These are phyloP conservation scores for Paradoxurus hermaphroditus DNA, from an alignment of 2,113 vertebrate genomes.

Conservation along the genomic window DNA sequence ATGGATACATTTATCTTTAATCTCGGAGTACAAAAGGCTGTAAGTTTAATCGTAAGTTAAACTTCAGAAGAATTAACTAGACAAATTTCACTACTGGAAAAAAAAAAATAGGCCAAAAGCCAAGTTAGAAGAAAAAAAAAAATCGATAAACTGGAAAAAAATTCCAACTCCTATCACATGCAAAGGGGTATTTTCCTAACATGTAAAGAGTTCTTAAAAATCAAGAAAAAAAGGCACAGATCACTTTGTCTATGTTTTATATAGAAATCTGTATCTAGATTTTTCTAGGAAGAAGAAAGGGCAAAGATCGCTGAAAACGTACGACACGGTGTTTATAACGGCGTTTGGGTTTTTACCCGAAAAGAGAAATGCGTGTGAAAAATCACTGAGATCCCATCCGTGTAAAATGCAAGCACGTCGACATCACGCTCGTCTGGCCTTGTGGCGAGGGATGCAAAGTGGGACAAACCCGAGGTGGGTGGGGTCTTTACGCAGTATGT, in stretches of 20 bases:
- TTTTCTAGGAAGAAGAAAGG: not conserved
- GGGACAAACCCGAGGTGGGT: not conserved
- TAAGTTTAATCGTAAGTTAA: no score
- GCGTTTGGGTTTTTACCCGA: not conserved
- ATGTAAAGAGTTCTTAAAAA: not conserved
- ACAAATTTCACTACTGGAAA: not conserved
- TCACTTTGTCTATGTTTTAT: no score
- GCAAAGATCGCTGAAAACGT: not conserved
- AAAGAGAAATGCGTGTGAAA: not conserved
- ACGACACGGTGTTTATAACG: not conserved
- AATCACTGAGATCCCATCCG: not conserved
- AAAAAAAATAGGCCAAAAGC: not conserved
- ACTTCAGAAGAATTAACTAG: not conserved
- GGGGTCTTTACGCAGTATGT: fast-evolving
- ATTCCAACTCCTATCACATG: no score
- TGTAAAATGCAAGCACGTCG: not conserved
- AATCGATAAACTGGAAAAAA: not conserved
- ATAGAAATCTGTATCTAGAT: no score
- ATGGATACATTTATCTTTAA: not conserved
- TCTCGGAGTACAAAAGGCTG: not conserved
- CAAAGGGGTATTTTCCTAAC: not conserved
- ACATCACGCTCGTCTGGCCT: not conserved
- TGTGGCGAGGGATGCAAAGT: no score
- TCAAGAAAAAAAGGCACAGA: not conserved
- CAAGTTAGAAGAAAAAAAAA: not conserved